These are phyloP conservation scores for Piprites chloris DNA, from an alignment of 2,113 vertebrate genomes.

Conservation along the genomic window DNA sequence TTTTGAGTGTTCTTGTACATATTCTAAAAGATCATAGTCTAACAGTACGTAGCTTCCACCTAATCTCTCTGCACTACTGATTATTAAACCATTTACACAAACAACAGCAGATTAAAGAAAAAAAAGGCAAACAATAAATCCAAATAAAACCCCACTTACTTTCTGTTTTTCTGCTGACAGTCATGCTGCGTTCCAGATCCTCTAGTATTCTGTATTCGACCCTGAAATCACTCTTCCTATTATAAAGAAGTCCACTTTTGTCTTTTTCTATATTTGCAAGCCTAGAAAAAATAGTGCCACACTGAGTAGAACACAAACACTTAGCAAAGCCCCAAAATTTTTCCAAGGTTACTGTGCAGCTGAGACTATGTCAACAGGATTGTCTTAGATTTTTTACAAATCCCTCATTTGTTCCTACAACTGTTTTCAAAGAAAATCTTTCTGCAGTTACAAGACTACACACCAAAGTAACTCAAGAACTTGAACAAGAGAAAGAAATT, in stretches of 20 bases:
- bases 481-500: not conserved
- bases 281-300: conserved; percentile 68
- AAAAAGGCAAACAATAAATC: not conserved
- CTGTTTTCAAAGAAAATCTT: not conserved
- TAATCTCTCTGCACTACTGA: not conserved
- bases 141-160: conserved; percentile 69
- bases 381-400: not conserved
- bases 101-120: not conserved
- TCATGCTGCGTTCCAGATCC: conserved; percentile 77
- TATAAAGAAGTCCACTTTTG: conserved; percentile 72
- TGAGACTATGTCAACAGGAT: not conserved
- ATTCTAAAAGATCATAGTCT: not conserved
- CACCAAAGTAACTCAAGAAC: not conserved
- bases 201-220: conserved; percentile 76
- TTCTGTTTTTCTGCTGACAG: conserved; percentile 75
- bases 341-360: not conserved
- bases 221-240: conserved; percentile 77
- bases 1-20: rapidly evolving
- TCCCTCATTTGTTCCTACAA: not conserved
- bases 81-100: not conserved
- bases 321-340: not conserved
- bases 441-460: not conserved
- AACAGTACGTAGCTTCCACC: not conserved
- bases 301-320: not conserved
- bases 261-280: conserved; percentile 84